phyloP scores from a whole-genome alignment of 1,140 invertebrate species.

The Lasaia peninsularis region DNA sequence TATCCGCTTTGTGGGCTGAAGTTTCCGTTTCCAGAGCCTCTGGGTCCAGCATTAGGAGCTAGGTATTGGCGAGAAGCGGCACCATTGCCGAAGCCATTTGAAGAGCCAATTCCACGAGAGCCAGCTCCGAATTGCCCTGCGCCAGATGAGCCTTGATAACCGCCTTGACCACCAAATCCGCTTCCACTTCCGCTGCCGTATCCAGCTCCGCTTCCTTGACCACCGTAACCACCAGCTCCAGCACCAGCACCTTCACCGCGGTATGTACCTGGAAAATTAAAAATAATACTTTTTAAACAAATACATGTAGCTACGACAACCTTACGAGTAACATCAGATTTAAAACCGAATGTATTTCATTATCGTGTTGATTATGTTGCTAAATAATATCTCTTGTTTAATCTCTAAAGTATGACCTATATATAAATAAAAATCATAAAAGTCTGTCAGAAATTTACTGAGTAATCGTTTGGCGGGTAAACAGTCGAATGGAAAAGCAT shows the following conservation, averaged over 20 bases:
- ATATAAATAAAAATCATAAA: too few relatives aligned
- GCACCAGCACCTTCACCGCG: constrained; percentile 57
- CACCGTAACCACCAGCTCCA: constrained; percentile 31
- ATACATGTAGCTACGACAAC: too few relatives aligned
- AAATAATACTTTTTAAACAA: too few relatives aligned
- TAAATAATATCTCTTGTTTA: too few relatives aligned
- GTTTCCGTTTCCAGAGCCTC: constrained; percentile 60
- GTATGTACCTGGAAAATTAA: constrained; percentile 51
- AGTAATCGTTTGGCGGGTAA: too few relatives aligned
- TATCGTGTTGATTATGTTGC: too few relatives aligned
- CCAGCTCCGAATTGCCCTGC: constrained; percentile 18
- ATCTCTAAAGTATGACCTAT: too few relatives aligned
- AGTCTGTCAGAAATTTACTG: too few relatives aligned
- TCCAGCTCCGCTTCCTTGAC: constrained; percentile 32
- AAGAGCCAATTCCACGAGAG: constrained; percentile 17
- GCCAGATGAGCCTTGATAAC: constrained; percentile 35
- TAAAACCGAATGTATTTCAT: too few relatives aligned
- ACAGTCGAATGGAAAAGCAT: too few relatives aligned
- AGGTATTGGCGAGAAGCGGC: constrained; percentile 62
- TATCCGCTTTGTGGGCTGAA: constrained; percentile 66
- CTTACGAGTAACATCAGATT: too few relatives aligned
- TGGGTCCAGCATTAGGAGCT: constrained; percentile 52
- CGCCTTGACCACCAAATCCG: constrained; percentile 24
- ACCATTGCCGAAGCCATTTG: constrained; percentile 22
- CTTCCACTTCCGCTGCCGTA: constrained; percentile 21